These are phyloP conservation scores for Drosophila tropicalis DNA, from an alignment of 1,140 invertebrate species.

Conservation along the genomic window DNA sequence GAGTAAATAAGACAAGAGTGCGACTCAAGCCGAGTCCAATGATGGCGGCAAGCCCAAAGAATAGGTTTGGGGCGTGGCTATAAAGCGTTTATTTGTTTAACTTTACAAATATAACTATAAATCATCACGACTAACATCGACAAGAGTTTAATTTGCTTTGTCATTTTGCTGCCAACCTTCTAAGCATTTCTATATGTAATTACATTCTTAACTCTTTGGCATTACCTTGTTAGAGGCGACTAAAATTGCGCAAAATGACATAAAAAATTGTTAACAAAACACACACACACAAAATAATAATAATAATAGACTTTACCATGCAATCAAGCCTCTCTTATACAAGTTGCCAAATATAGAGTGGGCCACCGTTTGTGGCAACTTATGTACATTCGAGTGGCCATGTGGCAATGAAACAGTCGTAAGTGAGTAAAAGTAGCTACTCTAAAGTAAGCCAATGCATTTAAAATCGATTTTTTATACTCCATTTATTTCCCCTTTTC, in stretches of 20 bases:
- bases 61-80: neutral
- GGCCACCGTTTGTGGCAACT: conserved; percentile 58
- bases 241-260: conserved; percentile 54
- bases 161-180: too few species aligned
- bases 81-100: neutral
- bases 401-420: conserved; percentile 12
- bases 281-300: conserved; percentile 37
- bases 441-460: conserved; percentile 51
- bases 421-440: conserved; percentile 57
- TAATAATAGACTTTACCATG: conserved; percentile 38
- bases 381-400: conserved; percentile 32
- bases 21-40: neutral
- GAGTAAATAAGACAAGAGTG: conserved; percentile 35
- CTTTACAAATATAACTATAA: neutral
- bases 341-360: conserved; percentile 61
- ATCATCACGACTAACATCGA: neutral
- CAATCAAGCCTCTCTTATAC: conserved; percentile 45
- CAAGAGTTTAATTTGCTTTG: neutral
- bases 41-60: conserved; percentile 20
- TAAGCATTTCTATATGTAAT: conserved; percentile 28
- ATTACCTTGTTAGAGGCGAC: conserved; percentile 22
- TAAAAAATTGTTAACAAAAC: conserved; percentile 46
- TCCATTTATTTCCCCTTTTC: neutral
- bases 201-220: conserved; percentile 37
- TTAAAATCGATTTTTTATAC: conserved; percentile 67